phyloP scores from a whole-genome alignment of 2,113 vertebrate species.

The Sitta europaea region DNA sequence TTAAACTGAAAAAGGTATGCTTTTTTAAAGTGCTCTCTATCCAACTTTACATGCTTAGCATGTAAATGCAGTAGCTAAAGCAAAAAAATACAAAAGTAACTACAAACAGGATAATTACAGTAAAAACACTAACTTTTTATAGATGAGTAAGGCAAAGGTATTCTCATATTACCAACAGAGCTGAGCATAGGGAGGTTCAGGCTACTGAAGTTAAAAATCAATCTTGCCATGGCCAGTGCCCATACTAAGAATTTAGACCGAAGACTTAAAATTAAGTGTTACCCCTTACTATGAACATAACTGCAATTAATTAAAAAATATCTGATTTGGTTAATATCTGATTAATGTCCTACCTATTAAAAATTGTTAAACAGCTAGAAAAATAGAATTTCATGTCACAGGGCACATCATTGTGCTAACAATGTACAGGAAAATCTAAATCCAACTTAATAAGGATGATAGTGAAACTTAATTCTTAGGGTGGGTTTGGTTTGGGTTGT shows the following conservation, averaged over 20 bases:
- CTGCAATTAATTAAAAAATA: neutral
- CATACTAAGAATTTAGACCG: constrained; percentile 9
- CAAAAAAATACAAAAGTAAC: neutral
- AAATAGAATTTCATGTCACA: neutral
- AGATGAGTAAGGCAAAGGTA: constrained; percentile 9
- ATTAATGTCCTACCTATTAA: neutral
- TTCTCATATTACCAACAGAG: constrained; percentile 28
- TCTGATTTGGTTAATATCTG: neutral
- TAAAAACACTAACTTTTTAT: neutral
- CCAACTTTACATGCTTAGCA: neutral
- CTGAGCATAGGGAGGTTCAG: constrained; percentile 26
- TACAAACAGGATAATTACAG: neutral
- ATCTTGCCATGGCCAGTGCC: neutral
- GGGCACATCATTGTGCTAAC: neutral
- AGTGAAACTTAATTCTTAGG: neutral
- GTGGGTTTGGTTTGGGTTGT: neutral
- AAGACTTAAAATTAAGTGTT: constrained; percentile 62
- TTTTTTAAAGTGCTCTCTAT: constrained; percentile 69
- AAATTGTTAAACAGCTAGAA: constrained; percentile 6
- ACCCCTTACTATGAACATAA: constrained; percentile 33
- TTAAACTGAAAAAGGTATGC: constrained; percentile 55
- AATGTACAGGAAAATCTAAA: neutral
- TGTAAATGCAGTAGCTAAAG: neutral
- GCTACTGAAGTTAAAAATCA: neutral
- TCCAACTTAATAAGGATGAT: neutral